These are phyloP conservation scores for Cyphomyrus plagiostoma DNA, from an alignment of 2,113 vertebrate genomes.

Conservation along the genomic window DNA sequence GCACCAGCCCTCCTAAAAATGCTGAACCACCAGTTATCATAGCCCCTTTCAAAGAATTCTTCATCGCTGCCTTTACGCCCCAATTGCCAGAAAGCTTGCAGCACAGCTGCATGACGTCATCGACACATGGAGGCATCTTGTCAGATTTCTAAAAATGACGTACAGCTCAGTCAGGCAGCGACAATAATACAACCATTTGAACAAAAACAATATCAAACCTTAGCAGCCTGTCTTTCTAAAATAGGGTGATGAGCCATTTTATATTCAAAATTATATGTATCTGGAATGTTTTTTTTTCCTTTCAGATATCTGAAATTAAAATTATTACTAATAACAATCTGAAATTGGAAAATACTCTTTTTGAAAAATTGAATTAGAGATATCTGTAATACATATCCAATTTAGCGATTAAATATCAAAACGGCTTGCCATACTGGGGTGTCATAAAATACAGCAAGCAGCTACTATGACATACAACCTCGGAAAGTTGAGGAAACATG, in stretches of 20 bases:
- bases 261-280: no score
- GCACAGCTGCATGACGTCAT: constrained; percentile 71
- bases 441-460: neutral
- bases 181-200: neutral
- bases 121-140: constrained; percentile 54
- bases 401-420: no score
- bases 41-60: constrained; percentile 63
- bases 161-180: neutral
- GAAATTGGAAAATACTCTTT: no score
- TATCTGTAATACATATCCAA: no score
- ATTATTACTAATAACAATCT: no score
- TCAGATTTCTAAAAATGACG: neutral
- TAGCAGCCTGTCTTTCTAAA: neutral
- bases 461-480: neutral
- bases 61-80: constrained; percentile 69
- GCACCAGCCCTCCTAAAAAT: constrained; percentile 71
- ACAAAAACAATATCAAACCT: neutral
- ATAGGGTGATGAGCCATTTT: no score
- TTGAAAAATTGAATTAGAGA: no score
- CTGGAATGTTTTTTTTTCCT: no score
- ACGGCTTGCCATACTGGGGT: neutral
- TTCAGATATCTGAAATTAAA: no score
- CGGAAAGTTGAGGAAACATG: neutral
- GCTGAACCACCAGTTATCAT: constrained; percentile 59
- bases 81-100: constrained; percentile 56